phyloP scores from a whole-genome alignment of 2,888 invertebrate genomes.

The Andrena bicolor region DNA sequence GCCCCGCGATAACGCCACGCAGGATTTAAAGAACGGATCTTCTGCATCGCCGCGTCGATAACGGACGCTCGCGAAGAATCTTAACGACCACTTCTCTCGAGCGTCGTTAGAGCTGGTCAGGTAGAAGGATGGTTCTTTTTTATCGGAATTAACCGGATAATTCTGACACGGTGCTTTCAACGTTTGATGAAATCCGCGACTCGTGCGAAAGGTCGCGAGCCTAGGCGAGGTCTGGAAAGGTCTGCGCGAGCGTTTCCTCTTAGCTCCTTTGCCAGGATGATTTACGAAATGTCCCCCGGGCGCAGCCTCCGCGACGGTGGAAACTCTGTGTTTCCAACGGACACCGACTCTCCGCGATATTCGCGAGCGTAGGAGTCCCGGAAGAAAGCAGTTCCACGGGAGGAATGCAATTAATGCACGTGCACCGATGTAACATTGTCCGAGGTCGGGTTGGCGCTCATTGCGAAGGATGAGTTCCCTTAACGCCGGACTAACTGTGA shows the following conservation, averaged over 20 bases:
- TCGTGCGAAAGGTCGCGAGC: conserved; percentile 16
- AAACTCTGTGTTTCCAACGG: neutral
- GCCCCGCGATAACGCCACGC: conserved; percentile 28
- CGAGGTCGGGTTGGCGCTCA: conserved; percentile 4
- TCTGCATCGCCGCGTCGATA: conserved; percentile 14
- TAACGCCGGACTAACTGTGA: neutral
- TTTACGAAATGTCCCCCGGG: conserved; percentile 16
- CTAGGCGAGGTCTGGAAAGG: conserved; percentile 8
- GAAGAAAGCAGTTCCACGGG: conserved; percentile 19
- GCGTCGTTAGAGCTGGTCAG: neutral
- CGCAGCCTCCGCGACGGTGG: neutral
- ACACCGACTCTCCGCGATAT: conserved; percentile 5
- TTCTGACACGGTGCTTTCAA: neutral
- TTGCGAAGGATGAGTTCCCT: neutral
- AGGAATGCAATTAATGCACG: conserved; percentile 58
- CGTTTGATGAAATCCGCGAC: conserved; percentile 6
- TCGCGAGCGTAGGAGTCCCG: conserved; percentile 44
- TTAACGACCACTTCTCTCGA: neutral
- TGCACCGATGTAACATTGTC: conserved; percentile 22
- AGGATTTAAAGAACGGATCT: neutral
- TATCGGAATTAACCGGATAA: too few species aligned
- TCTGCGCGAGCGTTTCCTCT: neutral
- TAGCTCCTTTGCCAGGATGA: neutral
- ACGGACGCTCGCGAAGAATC: conserved; percentile 1
- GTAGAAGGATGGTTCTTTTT: neutral